These are phyloP conservation scores for Himalopsyche phryganea DNA, from an alignment of 1,140 invertebrate species.

Conservation along the genomic window DNA sequence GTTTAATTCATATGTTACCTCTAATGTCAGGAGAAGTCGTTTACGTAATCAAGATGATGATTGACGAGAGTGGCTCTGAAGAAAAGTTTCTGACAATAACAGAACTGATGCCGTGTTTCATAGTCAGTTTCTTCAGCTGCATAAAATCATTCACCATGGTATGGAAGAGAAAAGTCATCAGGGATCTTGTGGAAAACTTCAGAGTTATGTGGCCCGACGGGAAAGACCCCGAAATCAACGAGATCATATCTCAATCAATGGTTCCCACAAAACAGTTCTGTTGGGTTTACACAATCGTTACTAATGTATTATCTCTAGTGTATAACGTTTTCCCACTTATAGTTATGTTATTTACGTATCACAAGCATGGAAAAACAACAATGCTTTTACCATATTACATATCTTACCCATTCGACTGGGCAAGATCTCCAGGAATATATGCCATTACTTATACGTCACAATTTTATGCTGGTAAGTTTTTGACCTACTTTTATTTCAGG, in stretches of 20 bases:
- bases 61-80: background rate
- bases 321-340: constrained; percentile 27
- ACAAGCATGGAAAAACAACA: background rate
- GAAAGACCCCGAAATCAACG: background rate
- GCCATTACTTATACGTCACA: constrained; percentile 17
- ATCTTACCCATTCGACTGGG: constrained; percentile 26
- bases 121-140: constrained; percentile 10
- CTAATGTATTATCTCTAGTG: constrained; percentile 22
- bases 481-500: too few species aligned
- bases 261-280: constrained; percentile 15
- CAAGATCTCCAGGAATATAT: constrained; percentile 5
- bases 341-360: constrained; percentile 13
- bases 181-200: constrained; percentile 10
- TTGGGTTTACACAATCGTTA: constrained; percentile 19
- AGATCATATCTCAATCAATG: constrained; percentile 12
- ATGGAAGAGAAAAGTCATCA: constrained; percentile 5
- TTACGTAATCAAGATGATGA: background rate
- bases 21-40: constrained; percentile 9
- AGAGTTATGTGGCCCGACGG: constrained; percentile 17
- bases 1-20: constrained; percentile 5
- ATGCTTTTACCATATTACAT: constrained; percentile 24
- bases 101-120: constrained; percentile 22
- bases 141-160: constrained; percentile 15
- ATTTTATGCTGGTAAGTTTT: constrained; percentile 24
- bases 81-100: constrained; percentile 12